These are phyloP conservation scores for Triops longicaudatus DNA, from an alignment of 1,140 invertebrate species.

Conservation along the genomic window DNA sequence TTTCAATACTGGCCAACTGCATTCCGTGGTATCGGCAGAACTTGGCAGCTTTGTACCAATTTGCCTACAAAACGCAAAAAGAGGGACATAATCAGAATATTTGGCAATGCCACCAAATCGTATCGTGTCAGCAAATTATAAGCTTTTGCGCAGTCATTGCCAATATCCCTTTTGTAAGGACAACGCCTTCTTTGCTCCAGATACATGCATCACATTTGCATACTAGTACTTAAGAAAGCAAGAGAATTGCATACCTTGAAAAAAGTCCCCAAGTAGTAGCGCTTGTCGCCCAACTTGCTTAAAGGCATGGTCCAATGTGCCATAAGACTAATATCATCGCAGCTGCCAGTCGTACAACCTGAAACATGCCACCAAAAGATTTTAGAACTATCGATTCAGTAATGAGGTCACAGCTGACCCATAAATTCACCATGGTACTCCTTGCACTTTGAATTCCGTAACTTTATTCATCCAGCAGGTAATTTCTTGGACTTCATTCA, in stretches of 20 bases:
- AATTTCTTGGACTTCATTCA: too few relatives aligned
- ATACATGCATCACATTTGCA: not conserved
- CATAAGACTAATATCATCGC: conserved; percentile 6
- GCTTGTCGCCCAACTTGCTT: conserved; percentile 71
- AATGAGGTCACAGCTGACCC: not conserved
- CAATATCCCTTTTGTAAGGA: not conserved
- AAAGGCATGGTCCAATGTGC: conserved; percentile 70
- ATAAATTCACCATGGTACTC: too few relatives aligned
- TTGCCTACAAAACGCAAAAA: conserved; percentile 55
- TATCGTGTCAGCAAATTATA: not conserved
- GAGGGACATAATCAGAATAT: not conserved
- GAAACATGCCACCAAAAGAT: not conserved
- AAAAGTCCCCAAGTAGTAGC: conserved; percentile 81
- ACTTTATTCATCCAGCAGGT: too few relatives aligned
- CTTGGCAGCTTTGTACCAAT: conserved; percentile 84
- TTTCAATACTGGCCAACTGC: conserved; percentile 78
- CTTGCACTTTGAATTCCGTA: too few relatives aligned
- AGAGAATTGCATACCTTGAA: conserved; percentile 60
- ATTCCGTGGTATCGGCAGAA: conserved; percentile 85
- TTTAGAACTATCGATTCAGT: not conserved
- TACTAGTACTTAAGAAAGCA: not conserved
- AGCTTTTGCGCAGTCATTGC: not conserved
- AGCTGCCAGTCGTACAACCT: not conserved
- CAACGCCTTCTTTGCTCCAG: not conserved
- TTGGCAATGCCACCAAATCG: not conserved